Conservation (phyloP, 2,888 invertebrate species). For the Lobophora halterata region DNA sequence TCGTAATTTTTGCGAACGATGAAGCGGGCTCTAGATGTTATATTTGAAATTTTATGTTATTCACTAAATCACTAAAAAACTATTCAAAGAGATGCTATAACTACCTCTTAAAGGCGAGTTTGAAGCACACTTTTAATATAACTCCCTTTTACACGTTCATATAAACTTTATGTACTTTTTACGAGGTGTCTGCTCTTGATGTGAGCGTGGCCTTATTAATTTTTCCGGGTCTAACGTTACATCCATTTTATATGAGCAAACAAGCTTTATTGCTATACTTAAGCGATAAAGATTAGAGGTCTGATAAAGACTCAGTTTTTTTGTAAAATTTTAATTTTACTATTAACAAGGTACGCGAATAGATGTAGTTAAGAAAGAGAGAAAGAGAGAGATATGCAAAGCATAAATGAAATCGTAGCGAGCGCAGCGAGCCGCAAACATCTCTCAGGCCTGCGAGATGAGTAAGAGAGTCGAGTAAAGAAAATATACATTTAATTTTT, state of each 20-base stretch:
- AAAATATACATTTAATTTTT: too few species aligned
- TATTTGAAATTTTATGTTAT: too few species aligned
- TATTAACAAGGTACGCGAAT: too few species aligned
- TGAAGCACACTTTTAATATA: conserved; percentile 45
- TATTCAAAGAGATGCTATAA: conserved; percentile 1
- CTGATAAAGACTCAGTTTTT: neutral
- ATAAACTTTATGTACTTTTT: conserved; percentile 62
- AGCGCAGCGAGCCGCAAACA: too few species aligned
- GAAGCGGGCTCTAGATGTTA: too few species aligned
- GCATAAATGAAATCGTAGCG: too few species aligned
- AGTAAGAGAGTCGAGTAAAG: too few species aligned
- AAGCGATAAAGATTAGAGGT: neutral
- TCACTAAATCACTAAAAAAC: too few species aligned
- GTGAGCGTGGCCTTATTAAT: conserved; percentile 51
- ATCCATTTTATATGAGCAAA: conserved; percentile 16
- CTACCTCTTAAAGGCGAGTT: conserved; percentile 13
- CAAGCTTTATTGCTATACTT: conserved; percentile 5
- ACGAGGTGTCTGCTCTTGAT: conserved; percentile 54
- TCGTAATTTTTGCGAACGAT: conserved; percentile 48
- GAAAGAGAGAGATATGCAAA: too few species aligned
- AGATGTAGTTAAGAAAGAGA: too few species aligned
- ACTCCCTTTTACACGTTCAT: conserved; percentile 55
- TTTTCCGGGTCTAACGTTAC: conserved; percentile 35
- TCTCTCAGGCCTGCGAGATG: too few species aligned
- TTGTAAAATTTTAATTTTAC: neutral